Percentiles rank a stretch among this genome's conserved stretches.
Evolutionary conservation across 2,797 vertebrate genomes (phyloP).

Genomic region (Limnodromus scolopaceus): DNA sequence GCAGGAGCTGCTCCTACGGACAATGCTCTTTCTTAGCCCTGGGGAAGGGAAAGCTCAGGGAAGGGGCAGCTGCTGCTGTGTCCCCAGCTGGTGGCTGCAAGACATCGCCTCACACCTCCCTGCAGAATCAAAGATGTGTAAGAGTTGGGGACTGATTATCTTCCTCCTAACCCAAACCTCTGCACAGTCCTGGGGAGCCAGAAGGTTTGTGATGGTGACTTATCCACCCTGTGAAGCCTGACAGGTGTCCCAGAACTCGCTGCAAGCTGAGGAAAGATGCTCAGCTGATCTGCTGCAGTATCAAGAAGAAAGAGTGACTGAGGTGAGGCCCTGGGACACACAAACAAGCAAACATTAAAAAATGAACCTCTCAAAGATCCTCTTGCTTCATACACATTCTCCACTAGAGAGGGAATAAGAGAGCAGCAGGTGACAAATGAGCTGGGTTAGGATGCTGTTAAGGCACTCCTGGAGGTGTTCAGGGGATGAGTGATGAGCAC

Average conservation of each 20-base stretch:
- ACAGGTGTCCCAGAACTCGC: accelerated
- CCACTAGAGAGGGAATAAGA: background rate
- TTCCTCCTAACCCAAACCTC: background rate
- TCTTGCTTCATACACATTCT: background rate
- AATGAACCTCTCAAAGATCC: background rate
- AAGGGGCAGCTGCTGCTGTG: background rate
- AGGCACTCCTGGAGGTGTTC: background rate
- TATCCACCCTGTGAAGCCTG: background rate
- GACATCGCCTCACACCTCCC: background rate
- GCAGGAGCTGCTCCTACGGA: background rate
- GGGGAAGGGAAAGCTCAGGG: background rate
- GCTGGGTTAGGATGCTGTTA: background rate
- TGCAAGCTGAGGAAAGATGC: background rate
- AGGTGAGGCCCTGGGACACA: background rate
- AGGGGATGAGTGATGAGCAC: background rate
- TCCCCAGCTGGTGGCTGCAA: background rate
- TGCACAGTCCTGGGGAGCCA: background rate
- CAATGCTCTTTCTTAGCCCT: background rate
- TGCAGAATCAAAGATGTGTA: background rate
- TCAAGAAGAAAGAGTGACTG: background rate
- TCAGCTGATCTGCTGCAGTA: background rate
- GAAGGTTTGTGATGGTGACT: background rate
- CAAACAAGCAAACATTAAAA: background rate
- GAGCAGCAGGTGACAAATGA: background rate
- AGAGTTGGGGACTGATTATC: background rate